Evolutionary conservation across 1,140 invertebrate genomes (phyloP), one percentile per base, ranked within the genome.

Genomic region (Battus philenor): DNA sequence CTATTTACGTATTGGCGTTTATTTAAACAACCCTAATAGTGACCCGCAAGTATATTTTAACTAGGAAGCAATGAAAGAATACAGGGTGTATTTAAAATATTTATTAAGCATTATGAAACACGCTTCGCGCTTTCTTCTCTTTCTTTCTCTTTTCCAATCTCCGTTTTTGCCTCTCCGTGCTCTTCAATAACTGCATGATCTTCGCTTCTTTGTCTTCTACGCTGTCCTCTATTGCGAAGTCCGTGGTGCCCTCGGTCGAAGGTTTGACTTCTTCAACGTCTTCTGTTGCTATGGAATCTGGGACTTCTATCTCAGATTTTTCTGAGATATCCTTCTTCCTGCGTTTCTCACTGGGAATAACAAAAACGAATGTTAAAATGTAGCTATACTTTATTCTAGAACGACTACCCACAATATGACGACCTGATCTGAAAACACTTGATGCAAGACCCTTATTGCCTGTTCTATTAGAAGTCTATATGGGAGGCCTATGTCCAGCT

Each of bases 111-210:
- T 80, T 83, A 67, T 80, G 58, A 44, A 81, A 86, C 0, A 87
- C 69, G 45, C 81, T 85, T 44, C 79, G 84, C 0, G 70, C 63
- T 57, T 78, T 85, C 58, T 84, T 87, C 54, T 83, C 72, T n/a
- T 44, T 61, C 13, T 76, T 84, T 45, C 52, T 64, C 60, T 84
- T 74, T 26, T 82, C 75, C 10, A 72, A 50, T 44, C 64, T 80
- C 24, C 61, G 54, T 55, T 83, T 87, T 45, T 67, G 55, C 53
- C 75, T 80, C 58, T 87, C 83, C 0, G 83, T 85, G 45, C 76
- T 87, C 11, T 50, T 54, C 1, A 87, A 63, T 6, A 86, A 60
- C 24, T 81, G 62, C 36, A 60, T 67, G 16, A 86, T 85, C 2
- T 71, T 59, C 0, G 69, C 70, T 0, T 65, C 54, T 9, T 51